A percentile compares a stretch with the other conserved stretches of the same genome.
Evolutionary conservation across 2,888 invertebrate species (phyloP).

Genomic region (Dasypolia templi): DNA sequence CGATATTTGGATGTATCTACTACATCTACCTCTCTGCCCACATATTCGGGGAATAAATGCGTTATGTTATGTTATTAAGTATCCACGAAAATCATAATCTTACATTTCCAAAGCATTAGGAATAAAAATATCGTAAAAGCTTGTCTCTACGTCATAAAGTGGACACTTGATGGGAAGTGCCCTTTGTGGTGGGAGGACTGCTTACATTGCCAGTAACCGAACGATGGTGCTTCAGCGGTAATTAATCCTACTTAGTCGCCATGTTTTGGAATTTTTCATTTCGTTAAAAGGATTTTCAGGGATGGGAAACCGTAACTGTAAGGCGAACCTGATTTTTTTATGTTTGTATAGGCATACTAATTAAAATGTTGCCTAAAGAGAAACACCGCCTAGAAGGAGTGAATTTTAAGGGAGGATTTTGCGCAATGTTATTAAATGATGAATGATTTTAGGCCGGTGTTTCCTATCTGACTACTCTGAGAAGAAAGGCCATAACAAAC

Average conservation of each 20-base stretch:
- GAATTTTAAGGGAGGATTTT: background rate
- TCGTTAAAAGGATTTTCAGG: conserved; percentile 20
- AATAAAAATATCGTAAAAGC: conserved; percentile 36
- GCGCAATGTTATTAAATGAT: too few relatives aligned
- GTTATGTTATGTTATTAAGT: background rate
- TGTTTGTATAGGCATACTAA: background rate
- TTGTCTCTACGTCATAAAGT: conserved; percentile 33
- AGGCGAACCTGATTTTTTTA: background rate
- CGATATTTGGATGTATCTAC: background rate
- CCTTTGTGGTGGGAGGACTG: conserved; percentile 34
- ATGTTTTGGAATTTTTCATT: conserved; percentile 44
- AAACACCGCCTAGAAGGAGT: background rate
- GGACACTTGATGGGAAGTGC: conserved; percentile 45
- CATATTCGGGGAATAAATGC: background rate
- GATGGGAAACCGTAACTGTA: background rate
- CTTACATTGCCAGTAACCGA: conserved; percentile 54
- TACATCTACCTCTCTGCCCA: background rate
- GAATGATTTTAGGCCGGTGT: too few relatives aligned
- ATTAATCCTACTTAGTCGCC: conserved; percentile 41
- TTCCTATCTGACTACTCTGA: too few relatives aligned
- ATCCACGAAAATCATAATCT: conserved; percentile 7
- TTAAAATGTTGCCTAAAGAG: conserved; percentile 4
- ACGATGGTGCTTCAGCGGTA: conserved; percentile 53
- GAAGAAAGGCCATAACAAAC: too few relatives aligned
- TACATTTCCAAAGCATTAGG: conserved; percentile 30